A percentile compares a stretch with the other conserved stretches of the same genome.
phyloP scores from a whole-genome alignment of 2,797 vertebrate genomes.

The Otolemur crassicaudatus region DNA sequence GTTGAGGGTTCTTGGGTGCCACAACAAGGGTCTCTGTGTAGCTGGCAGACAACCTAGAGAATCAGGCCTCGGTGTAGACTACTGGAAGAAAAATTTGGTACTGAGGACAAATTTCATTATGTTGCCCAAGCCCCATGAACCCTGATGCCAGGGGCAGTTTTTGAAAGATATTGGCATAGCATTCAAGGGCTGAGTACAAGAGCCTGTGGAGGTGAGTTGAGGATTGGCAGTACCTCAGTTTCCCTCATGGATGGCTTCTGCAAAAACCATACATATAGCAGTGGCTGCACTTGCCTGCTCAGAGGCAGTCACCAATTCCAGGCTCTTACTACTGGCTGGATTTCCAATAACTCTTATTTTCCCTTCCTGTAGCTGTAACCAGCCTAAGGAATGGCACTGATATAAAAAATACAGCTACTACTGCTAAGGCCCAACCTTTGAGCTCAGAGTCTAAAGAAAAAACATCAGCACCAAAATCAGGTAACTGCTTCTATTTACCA shows the following conservation, averaged over 20 bases:
- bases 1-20: background rate
- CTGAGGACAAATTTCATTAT: background rate
- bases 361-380: background rate
- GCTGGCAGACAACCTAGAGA: background rate
- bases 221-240: background rate
- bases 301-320: background rate
- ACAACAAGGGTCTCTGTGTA: background rate
- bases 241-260: background rate
- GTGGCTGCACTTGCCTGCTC: background rate
- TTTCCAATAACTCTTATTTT: background rate
- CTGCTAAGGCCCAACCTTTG: background rate
- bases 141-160: background rate
- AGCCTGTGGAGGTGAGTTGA: background rate
- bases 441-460: background rate
- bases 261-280: background rate
- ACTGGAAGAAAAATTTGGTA: background rate
- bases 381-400: background rate
- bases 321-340: background rate
- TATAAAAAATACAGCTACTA: accelerated
- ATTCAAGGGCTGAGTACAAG: too few relatives aligned
- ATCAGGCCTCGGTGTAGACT: too few relatives aligned
- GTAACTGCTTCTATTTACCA: slow-evolving; percentile 16
- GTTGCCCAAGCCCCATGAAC: background rate
- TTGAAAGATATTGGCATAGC: background rate
- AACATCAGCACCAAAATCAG: background rate